These are phyloP conservation scores for Axis porcinus DNA, from an alignment of 2,113 vertebrate genomes.

Conservation along the genomic window DNA sequence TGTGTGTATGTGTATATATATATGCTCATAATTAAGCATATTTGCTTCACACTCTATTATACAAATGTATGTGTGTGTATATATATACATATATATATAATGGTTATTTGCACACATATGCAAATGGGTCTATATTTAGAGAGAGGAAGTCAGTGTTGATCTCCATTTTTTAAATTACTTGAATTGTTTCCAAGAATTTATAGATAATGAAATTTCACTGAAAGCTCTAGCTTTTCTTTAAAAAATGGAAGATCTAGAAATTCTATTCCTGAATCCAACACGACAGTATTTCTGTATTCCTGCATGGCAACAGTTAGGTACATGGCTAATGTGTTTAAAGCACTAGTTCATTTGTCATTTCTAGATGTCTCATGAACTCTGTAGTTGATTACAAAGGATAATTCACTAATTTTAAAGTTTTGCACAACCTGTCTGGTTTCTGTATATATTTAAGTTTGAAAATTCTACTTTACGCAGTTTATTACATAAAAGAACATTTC, in stretches of 20 bases:
- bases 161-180: background rate
- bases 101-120: background rate
- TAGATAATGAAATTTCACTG: background rate
- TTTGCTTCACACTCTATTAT: background rate
- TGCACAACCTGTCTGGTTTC: background rate
- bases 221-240: background rate
- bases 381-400: background rate
- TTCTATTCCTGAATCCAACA: background rate
- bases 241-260: background rate
- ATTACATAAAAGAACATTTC: background rate
- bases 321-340: background rate
- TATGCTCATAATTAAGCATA: background rate
- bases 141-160: background rate
- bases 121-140: background rate
- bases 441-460: background rate
- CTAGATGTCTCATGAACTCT: background rate
- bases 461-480: background rate
- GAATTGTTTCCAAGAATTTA: background rate
- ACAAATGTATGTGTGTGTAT: background rate
- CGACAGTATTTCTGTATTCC: background rate
- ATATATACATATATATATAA: background rate
- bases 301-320: background rate
- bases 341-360: background rate
- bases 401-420: background rate
- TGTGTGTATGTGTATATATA: background rate